A percentile compares a stretch with the other conserved stretches of the same genome.
phyloP scores from a whole-genome alignment of 2,113 vertebrate species.

The Choloepus hoffmanni region DNA sequence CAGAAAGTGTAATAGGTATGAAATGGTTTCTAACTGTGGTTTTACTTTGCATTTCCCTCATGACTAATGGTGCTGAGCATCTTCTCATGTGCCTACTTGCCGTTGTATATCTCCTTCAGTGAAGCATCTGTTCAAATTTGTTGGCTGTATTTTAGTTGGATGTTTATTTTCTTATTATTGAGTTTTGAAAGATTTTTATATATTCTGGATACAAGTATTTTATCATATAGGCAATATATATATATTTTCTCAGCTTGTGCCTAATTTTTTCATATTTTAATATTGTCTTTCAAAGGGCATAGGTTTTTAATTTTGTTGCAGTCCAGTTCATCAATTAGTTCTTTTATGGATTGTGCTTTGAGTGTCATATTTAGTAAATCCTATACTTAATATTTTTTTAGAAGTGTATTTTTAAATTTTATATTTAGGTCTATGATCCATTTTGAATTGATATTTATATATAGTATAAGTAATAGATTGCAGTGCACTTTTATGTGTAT shows the following conservation, averaged over 20 bases:
- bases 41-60: neutral
- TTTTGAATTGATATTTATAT: too few species aligned
- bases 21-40: neutral
- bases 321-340: neutral
- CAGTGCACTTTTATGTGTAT: neutral
- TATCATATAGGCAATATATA: neutral
- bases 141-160: neutral
- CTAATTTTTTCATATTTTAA: neutral
- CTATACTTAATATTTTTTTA: neutral
- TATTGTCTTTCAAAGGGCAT: neutral
- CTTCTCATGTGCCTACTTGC: neutral
- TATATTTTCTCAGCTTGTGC: neutral
- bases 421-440: too few species aligned
- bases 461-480: neutral
- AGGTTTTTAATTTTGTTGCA: neutral
- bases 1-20: neutral
- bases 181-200: neutral
- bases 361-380: neutral
- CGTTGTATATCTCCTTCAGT: neutral
- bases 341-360: neutral
- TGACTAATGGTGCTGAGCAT: neutral
- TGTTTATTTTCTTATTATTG: neutral
- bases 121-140: too few species aligned
- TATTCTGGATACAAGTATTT: neutral
- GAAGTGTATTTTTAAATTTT: too few species aligned